Conservation (phyloP, 2,888 invertebrate species). For the Choreutis nemorana region DNA sequence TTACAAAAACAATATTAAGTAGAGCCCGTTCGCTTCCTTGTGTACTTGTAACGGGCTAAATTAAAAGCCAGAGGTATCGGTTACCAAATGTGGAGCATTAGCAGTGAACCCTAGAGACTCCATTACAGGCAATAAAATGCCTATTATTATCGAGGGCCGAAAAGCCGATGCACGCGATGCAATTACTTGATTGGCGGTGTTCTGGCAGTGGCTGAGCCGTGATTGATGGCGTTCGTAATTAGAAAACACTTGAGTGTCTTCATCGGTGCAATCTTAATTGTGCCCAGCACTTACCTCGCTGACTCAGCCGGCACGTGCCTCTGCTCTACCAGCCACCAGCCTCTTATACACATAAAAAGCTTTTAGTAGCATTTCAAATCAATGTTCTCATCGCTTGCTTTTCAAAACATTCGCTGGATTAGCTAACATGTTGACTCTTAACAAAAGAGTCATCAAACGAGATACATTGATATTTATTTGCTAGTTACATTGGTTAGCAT, state of each 20-base stretch:
- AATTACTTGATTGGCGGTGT: conserved; percentile 66
- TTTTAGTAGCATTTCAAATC: too few species aligned
- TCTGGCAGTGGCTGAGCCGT: conserved; percentile 49
- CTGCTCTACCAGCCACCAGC: too few species aligned
- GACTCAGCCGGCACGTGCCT: conserved; percentile 55
- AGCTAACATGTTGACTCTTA: too few species aligned
- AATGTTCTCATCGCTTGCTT: too few species aligned
- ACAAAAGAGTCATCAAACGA: too few species aligned
- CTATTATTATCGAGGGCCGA: conserved; percentile 66
- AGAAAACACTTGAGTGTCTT: conserved; percentile 67
- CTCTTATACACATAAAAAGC: too few species aligned
- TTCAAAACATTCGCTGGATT: too few species aligned
- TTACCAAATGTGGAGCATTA: conserved; percentile 48
- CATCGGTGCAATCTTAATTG: conserved; percentile 61
- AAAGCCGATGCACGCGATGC: conserved; percentile 67
- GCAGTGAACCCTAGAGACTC: conserved; percentile 62
- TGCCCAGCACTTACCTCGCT: conserved; percentile 57
- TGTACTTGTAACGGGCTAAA: conserved; percentile 53
- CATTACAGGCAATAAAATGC: conserved; percentile 65
- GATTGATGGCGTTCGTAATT: conserved; percentile 65
- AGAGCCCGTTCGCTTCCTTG: conserved; percentile 28
- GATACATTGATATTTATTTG: too few species aligned
- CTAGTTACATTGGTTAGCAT: too few species aligned
- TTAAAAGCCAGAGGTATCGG: conserved; percentile 51
- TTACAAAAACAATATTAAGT: conserved; percentile 39